A percentile compares a stretch with the other conserved stretches of the same genome.
These are phyloP conservation scores for Arothron firmamentum DNA, from an alignment of 2,113 vertebrate genomes.

Conservation along the genomic window DNA sequence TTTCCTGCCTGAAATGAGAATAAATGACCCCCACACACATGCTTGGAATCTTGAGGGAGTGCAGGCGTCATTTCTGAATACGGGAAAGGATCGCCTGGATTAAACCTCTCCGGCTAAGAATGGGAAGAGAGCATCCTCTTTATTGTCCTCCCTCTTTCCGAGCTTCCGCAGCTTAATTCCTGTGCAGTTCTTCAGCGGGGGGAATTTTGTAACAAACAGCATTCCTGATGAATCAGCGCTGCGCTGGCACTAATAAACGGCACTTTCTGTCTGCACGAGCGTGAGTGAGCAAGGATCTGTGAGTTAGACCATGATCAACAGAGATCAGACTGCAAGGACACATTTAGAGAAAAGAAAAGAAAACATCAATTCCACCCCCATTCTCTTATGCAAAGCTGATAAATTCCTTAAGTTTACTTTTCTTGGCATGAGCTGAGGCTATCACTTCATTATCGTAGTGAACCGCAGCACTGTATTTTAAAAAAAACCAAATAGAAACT, in stretches of 20 bases:
- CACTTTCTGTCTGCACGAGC: background rate
- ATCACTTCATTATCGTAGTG: slow-evolving; percentile 23
- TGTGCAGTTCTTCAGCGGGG: slow-evolving; percentile 37
- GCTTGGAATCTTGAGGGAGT: slow-evolving; percentile 19
- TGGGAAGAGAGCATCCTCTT: slow-evolving; percentile 54
- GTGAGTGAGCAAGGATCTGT: slow-evolving; percentile 24
- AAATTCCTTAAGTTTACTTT: slow-evolving; percentile 43
- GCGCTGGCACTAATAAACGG: slow-evolving; percentile 33
- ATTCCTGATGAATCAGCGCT: slow-evolving; percentile 42
- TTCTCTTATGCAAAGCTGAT: slow-evolving; percentile 33
- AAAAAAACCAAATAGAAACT: slow-evolving; percentile 39
- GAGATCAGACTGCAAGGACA: too few species aligned
- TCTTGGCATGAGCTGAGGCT: slow-evolving; percentile 40
- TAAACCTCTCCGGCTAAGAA: slow-evolving; percentile 3
- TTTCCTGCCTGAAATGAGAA: slow-evolving; percentile 55
- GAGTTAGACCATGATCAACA: background rate
- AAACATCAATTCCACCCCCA: slow-evolving; percentile 51
- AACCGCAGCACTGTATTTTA: slow-evolving; percentile 28
- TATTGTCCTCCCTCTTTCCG: slow-evolving; percentile 33
- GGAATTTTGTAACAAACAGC: slow-evolving; percentile 27
- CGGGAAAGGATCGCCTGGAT: background rate
- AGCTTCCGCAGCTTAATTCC: slow-evolving; percentile 48
- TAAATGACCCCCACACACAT: slow-evolving; percentile 36
- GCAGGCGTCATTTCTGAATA: slow-evolving; percentile 1
- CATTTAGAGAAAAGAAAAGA: background rate